Conservation (phyloP, 2,113 vertebrate genomes). For the Dicaeum eximium region DNA sequence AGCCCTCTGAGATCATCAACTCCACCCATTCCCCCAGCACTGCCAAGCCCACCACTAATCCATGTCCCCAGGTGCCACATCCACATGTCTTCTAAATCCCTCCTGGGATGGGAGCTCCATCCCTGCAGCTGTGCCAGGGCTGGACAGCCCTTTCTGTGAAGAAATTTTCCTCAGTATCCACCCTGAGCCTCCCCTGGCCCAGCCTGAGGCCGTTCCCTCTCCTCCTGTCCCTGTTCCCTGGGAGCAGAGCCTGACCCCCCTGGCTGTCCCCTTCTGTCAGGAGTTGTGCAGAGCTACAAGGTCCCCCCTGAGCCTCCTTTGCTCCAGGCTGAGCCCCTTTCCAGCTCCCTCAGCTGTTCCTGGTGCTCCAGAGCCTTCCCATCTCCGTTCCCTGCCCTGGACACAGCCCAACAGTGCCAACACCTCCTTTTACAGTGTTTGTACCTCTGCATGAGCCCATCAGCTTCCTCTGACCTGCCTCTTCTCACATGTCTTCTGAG, state of each 20-base stretch:
- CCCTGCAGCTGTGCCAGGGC: neutral
- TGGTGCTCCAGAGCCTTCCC: neutral
- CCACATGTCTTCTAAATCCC: neutral
- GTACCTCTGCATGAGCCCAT: neutral
- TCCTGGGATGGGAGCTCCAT: neutral
- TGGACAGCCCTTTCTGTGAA: neutral
- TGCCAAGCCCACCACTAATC: neutral
- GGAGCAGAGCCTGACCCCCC: neutral
- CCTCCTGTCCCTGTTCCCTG: neutral
- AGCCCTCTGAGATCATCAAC: neutral
- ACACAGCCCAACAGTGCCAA: rapidly evolving
- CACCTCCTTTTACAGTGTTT: neutral
- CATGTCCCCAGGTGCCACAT: neutral
- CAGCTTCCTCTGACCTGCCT: neutral
- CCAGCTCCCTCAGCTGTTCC: neutral
- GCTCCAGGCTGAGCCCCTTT: neutral
- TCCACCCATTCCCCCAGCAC: neutral
- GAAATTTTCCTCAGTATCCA: rapidly evolving
- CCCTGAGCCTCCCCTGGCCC: rapidly evolving
- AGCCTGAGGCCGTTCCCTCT: neutral
- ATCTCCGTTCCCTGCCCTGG: rapidly evolving
- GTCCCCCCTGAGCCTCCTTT: neutral
- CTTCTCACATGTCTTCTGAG: neutral
- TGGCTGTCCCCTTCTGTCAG: neutral
- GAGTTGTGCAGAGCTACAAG: neutral